Evolutionary conservation across 1,140 invertebrate genomes (phyloP), one percentile per base, ranked within the genome.

Genomic region (Pygmarrhopalites habei): DNA sequence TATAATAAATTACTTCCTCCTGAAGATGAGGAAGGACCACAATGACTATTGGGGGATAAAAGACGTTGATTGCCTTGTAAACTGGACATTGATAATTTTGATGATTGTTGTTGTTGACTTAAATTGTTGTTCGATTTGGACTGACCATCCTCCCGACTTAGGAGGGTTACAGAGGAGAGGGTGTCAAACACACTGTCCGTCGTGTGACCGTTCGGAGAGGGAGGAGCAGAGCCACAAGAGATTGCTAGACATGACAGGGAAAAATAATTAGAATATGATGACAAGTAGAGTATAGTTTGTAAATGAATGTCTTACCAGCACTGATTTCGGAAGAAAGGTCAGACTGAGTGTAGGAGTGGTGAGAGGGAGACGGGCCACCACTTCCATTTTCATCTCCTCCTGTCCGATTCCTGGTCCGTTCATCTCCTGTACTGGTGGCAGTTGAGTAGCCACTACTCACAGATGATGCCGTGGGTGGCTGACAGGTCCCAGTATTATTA

Each of bases 311-410:
- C n/a, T n/a, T n/a, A n/a, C n/a, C n/a, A n/a, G 86, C 86, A 69
- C 84, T 86, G 62, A 88, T 88, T 72, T 88, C 86, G 41, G 83
- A 85, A 39, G 85, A 86, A 35, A 88, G 75, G 73, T 89, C 86
- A 2, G 85, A 87, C 73, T 86, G 85, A 44, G 84, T 86, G 81
- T 83, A 58, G 65, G 73, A 65, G 63, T 71, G 64, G 67, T 71
- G 64, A 62, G 67, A 60, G 46, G 71, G 62, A 64, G 66, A 70
- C 49, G 63, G 67, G 3, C 64, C 67, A 7, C 65, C 62, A 46
- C 15, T 15, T 10, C 68, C 67, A 32, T 65, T 70, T 39, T 70
- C 68, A 15, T 64, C 62, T 17, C 53, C 17, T 19, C 44, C 32
- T 5, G 32, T 56, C 64, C 72, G 23, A 65, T 70, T 14, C n/a